Percentiles rank a stretch among this genome's conserved stretches.
phyloP scores from a whole-genome alignment of 2,113 vertebrate genomes.

The Pagrus major region DNA sequence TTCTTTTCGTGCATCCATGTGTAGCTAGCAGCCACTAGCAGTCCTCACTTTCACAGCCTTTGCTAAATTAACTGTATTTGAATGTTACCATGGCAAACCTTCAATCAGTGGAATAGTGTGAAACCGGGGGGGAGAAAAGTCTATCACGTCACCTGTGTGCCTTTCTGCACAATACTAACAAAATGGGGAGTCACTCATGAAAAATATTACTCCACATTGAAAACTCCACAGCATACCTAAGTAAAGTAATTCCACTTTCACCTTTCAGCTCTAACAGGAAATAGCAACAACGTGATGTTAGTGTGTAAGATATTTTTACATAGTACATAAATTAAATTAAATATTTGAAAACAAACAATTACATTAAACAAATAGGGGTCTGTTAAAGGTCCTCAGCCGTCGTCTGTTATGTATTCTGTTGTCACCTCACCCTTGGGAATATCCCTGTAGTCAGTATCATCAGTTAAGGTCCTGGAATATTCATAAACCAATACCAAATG shows the following conservation, averaged over 20 bases:
- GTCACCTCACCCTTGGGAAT: background rate
- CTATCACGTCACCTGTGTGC: too few species aligned
- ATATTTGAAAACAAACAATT: background rate
- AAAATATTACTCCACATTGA: background rate
- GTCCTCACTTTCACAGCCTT: background rate
- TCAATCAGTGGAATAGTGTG: background rate
- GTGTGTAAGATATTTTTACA: too few species aligned
- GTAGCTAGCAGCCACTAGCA: too few species aligned
- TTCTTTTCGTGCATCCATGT: too few species aligned
- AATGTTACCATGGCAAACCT: background rate
- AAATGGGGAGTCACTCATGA: background rate
- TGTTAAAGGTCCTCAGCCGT: background rate
- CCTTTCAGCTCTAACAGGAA: too few species aligned
- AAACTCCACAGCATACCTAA: background rate
- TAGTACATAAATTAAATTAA: too few species aligned
- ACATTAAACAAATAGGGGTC: background rate
- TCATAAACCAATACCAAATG: constrained; percentile 22
- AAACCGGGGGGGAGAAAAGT: background rate
- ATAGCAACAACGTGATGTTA: too few species aligned
- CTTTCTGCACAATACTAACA: too few species aligned
- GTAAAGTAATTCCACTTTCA: too few species aligned
- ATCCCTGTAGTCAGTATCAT: background rate
- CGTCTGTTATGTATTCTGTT: background rate
- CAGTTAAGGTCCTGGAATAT: background rate
- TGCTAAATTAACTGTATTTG: background rate